Conservation (phyloP, 2,797 vertebrate genomes). For the Margarornis squamiger region DNA sequence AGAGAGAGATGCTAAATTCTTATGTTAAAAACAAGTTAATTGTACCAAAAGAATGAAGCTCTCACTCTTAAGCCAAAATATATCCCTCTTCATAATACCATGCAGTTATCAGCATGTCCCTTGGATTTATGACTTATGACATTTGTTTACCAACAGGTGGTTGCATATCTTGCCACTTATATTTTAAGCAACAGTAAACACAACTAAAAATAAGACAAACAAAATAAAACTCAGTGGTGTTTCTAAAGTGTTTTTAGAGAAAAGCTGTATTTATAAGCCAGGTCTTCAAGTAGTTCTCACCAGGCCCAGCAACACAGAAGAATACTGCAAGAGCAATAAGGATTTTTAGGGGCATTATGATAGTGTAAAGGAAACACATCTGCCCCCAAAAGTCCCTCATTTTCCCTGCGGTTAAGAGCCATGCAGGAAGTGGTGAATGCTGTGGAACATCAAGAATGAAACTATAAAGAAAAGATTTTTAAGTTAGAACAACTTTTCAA, state of each 20-base stretch:
- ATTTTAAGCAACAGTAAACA: slow-evolving; percentile 52
- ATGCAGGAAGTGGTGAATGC: slow-evolving; percentile 63
- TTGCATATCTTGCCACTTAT: slow-evolving; percentile 22
- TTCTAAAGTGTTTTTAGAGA: background rate
- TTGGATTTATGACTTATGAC: slow-evolving; percentile 54
- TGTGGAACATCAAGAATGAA: slow-evolving; percentile 57
- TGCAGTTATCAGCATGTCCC: slow-evolving; percentile 12
- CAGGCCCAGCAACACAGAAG: slow-evolving; percentile 72
- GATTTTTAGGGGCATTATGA: slow-evolving; percentile 96
- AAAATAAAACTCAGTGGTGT: background rate
- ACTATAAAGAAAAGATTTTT: slow-evolving; percentile 64
- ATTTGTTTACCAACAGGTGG: slow-evolving; percentile 57
- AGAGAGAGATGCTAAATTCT: background rate
- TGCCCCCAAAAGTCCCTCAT: slow-evolving; percentile 95
- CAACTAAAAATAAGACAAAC: slow-evolving; percentile 51
- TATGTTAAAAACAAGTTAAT: background rate
- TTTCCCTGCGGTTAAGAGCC: slow-evolving; percentile 84
- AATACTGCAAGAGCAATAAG: slow-evolving; percentile 93
- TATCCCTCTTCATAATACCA: background rate
- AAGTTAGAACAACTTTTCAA: slow-evolving; percentile 65
- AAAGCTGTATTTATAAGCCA: slow-evolving; percentile 25
- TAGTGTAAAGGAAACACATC: slow-evolving; percentile 88
- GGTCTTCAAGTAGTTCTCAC: slow-evolving; percentile 39
- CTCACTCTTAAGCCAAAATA: background rate
- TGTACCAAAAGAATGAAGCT: slow-evolving; percentile 29